These are phyloP conservation scores for Sander vitreus DNA, from an alignment of 2,113 vertebrate genomes.

Conservation along the genomic window DNA sequence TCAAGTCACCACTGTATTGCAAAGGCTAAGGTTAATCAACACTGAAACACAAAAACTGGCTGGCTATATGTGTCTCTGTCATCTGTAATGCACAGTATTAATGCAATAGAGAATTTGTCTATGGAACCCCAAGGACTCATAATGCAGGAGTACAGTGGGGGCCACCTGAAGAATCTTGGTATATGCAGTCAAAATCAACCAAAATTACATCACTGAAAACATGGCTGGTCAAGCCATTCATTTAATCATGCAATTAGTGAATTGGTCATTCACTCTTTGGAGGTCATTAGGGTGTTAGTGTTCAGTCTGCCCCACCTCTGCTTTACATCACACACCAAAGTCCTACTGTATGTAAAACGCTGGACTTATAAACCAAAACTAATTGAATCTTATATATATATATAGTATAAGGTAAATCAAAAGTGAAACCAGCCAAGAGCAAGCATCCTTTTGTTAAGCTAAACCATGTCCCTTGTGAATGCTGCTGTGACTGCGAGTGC, in stretches of 20 bases:
- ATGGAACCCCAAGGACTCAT: not conserved
- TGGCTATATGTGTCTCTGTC: conserved; percentile 14
- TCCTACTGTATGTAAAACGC: not conserved
- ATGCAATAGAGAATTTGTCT: not conserved
- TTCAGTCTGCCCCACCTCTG: not conserved
- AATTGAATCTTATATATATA: not conserved
- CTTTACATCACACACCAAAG: not conserved
- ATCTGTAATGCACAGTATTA: conserved; percentile 19
- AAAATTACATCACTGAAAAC: not conserved
- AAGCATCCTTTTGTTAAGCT: not conserved
- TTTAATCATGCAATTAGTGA: not conserved
- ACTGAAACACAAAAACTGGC: not conserved
- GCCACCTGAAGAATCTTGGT: not conserved
- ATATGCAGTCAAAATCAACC: conserved; percentile 14
- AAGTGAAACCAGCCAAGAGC: not conserved
- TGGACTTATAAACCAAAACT: not conserved
- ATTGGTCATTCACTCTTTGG: not conserved
- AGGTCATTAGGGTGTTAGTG: not conserved
- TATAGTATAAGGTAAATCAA: not conserved
- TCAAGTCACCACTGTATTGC: conserved; percentile 33
- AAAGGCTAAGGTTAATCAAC: conserved; percentile 21
- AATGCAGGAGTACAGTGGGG: not conserved
- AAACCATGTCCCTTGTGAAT: not conserved
- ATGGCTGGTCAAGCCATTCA: not conserved
- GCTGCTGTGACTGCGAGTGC: not conserved